A percentile compares a stretch with the other conserved stretches of the same genome.
These are phyloP conservation scores for Acestrorhynchus altus DNA, from an alignment of 2,797 vertebrate species.

Conservation along the genomic window DNA sequence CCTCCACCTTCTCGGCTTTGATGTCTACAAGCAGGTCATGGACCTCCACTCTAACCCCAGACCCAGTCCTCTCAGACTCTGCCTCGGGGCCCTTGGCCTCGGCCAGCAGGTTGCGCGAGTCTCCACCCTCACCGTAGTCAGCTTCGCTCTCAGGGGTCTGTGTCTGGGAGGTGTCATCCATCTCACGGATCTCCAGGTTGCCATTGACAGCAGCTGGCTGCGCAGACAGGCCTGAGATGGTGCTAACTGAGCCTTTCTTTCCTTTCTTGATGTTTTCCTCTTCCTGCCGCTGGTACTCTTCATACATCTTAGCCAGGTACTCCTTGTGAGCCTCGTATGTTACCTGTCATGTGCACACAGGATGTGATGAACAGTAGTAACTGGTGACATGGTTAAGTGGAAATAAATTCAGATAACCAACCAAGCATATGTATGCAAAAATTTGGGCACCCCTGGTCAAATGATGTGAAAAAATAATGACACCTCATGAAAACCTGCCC, in stretches of 20 bases:
- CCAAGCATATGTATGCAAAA: no score
- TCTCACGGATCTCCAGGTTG: slow-evolving; percentile 90
- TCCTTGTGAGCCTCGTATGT: slow-evolving; percentile 99
- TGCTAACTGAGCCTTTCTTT: slow-evolving; percentile 97
- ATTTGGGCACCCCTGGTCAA: no score
- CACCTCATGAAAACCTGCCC: no score
- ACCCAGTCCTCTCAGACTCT: slow-evolving; percentile 76
- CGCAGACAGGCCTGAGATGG: slow-evolving; percentile 96
- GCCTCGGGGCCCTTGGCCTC: slow-evolving; percentile 87
- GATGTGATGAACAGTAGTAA: no score
- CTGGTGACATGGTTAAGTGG: no score
- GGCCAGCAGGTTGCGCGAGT: slow-evolving; percentile 90
- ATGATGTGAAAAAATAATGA: no score
- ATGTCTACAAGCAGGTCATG: slow-evolving; percentile 98
- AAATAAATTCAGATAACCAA: no score
- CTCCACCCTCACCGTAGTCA: slow-evolving; percentile 88
- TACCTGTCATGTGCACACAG: slow-evolving; percentile 76
- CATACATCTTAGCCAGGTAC: slow-evolving; percentile 99
- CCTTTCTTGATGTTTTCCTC: slow-evolving; percentile 99
- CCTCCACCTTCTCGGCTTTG: slow-evolving; percentile 99
- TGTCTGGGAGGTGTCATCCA: slow-evolving; percentile 93
- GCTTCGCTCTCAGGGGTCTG: slow-evolving; percentile 98
- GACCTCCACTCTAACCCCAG: slow-evolving; percentile 94
- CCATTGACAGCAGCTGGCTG: slow-evolving; percentile 91
- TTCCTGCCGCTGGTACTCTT: slow-evolving; percentile 99